Conservation (phyloP, 2,888 invertebrate species). For the Drosophila borealis region DNA sequence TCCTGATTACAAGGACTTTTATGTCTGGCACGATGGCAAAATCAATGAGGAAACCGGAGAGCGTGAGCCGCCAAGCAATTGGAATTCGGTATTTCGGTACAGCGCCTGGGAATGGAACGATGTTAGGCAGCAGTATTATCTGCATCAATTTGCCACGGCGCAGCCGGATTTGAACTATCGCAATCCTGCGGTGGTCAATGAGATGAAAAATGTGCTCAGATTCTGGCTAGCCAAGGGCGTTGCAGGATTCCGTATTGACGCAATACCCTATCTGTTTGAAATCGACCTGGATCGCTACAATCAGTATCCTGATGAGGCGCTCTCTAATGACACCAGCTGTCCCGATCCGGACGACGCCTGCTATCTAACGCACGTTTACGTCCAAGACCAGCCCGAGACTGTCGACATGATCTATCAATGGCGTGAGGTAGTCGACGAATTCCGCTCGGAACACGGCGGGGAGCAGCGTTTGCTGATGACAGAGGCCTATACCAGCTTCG, state of each 20-base stretch:
- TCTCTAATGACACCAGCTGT: conserved; percentile 83
- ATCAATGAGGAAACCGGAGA: conserved; percentile 81
- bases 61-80: conserved; percentile 86
- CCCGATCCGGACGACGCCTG: conserved; percentile 86
- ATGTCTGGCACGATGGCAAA: conserved; percentile 88
- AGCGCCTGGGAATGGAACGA: conserved; percentile 88
- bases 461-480: conserved; percentile 86
- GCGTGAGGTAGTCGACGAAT: conserved; percentile 86
- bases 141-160: conserved; percentile 87
- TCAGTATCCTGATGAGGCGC: conserved; percentile 86
- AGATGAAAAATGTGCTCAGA: conserved; percentile 88
- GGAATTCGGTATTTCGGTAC: conserved; percentile 86
- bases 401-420: conserved; percentile 87
- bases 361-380: conserved; percentile 87
- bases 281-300: conserved; percentile 77
- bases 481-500: conserved; percentile 87
- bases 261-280: conserved; percentile 86
- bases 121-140: conserved; percentile 87
- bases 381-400: conserved; percentile 87
- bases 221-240: conserved; percentile 93
- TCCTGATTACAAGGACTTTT: conserved; percentile 89
- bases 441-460: conserved; percentile 82
- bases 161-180: conserved; percentile 90
- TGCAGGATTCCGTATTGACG: conserved; percentile 91
- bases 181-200: conserved; percentile 85